Base-by-base conservation (phyloP, 1,140 invertebrate genomes). In the Parapsyche elsis region DNA sequence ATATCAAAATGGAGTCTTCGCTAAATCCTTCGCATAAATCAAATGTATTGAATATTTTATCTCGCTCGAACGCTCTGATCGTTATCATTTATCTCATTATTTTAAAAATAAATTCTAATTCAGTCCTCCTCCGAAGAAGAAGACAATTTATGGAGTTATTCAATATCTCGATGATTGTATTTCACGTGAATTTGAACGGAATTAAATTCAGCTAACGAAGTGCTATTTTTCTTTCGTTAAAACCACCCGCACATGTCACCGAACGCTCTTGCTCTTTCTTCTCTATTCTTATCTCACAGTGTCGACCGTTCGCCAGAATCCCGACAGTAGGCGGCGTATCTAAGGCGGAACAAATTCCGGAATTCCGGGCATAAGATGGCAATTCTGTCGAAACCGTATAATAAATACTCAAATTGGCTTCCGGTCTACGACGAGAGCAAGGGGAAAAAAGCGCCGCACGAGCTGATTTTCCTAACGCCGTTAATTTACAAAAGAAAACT, bases 351-450 rank as follows among this genome's bases (percentile, higher is more conserved):
- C 64, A 67, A 67, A 67, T 67, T 67, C 64, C 64, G 64, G 64
- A 67, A 67, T 67, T 67, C 64, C 64, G 64, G n/a, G 64, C 64
- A 67, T 67, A 67, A 24, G 64, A 67, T 23, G 64, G 64, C 64
- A 67, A 67, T 67, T 67, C 64, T 26, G 64, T 67, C n/a, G 59
- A 26, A 24, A 26, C 24, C 64, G 64, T 67, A 67, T 67, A 67
- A 67, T 67, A 67, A 67, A 67, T 67, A 67, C 64, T 67, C 64
- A 67, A 67, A 67, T 67, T 67, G 64, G 64, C 64, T 67, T 67
- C 64, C 64, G 21, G 5, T 26, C 19, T 26, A 5, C 64, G 5
- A 12, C 9, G 21, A 61, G 16, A 19, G 59, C 59, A 61, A n/a
- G 23, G 9, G 23, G 64, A 67, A 67, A 67, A 67, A 67, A 67